phyloP scores from a whole-genome alignment of 2,113 vertebrate genomes.

The Toxotes jaculatrix region DNA sequence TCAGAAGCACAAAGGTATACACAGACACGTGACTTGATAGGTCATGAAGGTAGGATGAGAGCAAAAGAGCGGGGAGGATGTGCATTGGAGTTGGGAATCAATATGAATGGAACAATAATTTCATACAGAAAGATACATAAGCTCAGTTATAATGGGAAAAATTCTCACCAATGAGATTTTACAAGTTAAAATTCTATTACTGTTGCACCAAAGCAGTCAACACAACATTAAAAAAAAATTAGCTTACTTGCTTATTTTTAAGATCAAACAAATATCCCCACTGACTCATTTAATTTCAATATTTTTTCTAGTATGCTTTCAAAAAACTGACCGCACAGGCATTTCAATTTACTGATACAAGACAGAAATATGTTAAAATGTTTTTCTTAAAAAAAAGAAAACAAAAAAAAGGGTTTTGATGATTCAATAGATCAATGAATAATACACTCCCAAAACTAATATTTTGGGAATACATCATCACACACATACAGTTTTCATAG shows the following conservation, averaged over 20 bases:
- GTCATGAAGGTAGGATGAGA: neutral
- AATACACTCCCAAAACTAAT: neutral
- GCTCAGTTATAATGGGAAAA: neutral
- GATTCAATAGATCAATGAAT: neutral
- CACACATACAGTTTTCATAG: neutral
- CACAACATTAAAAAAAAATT: neutral
- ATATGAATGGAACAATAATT: constrained; percentile 1
- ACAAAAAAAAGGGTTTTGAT: neutral
- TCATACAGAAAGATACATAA: neutral
- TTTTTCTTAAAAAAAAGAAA: neutral
- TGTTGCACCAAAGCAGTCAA: neutral
- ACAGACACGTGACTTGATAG: constrained; percentile 46
- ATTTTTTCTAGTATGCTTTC: neutral
- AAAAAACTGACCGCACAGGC: neutral
- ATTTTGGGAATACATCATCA: neutral
- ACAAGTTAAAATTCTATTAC: neutral
- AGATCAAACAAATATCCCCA: neutral
- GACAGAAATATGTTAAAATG: neutral
- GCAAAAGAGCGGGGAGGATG: neutral
- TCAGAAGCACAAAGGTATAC: constrained; percentile 57
- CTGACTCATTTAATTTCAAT: neutral
- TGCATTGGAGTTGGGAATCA: neutral
- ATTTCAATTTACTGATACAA: neutral
- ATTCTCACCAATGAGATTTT: neutral
- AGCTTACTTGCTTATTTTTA: neutral